These are phyloP conservation scores for Papilio elwesi DNA, from an alignment of 2,888 invertebrate genomes.

Conservation along the genomic window DNA sequence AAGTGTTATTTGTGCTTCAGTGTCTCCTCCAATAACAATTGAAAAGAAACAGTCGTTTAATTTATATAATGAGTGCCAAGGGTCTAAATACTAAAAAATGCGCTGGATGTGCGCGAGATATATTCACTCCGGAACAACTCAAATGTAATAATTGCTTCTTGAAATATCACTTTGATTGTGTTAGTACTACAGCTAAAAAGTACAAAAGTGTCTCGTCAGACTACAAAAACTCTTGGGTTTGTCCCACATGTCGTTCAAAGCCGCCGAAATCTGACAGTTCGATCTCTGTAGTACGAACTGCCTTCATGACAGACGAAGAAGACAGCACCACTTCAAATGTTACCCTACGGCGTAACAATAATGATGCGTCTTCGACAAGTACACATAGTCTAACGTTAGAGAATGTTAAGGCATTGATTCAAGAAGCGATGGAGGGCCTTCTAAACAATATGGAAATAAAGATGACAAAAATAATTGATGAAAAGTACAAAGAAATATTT, in stretches of 20 bases:
- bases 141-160: slow-evolving; percentile 34
- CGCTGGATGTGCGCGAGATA: slow-evolving; percentile 27
- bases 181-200: slow-evolving; percentile 8
- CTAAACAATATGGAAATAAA: too few species aligned
- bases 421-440: too few species aligned
- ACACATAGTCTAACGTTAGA: too few species aligned
- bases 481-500: too few species aligned
- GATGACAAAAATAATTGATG: too few species aligned
- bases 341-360: too few species aligned
- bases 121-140: slow-evolving; percentile 28
- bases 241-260: slow-evolving; percentile 23
- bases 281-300: slow-evolving; percentile 21
- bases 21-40: not conserved
- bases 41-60: not conserved
- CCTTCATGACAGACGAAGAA: not conserved
- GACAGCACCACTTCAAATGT: not conserved
- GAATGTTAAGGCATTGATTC: too few species aligned
- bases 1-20: not conserved
- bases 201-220: slow-evolving; percentile 24
- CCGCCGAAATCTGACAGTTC: not conserved
- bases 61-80: too few species aligned
- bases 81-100: slow-evolving; percentile 29
- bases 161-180: slow-evolving; percentile 32
- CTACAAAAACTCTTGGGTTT: slow-evolving; percentile 32
- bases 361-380: too few species aligned